Evolutionary conservation across 2,888 invertebrate genomes (phyloP), one percentile per base, ranked within the genome.

Genomic region (Elegia similella): DNA sequence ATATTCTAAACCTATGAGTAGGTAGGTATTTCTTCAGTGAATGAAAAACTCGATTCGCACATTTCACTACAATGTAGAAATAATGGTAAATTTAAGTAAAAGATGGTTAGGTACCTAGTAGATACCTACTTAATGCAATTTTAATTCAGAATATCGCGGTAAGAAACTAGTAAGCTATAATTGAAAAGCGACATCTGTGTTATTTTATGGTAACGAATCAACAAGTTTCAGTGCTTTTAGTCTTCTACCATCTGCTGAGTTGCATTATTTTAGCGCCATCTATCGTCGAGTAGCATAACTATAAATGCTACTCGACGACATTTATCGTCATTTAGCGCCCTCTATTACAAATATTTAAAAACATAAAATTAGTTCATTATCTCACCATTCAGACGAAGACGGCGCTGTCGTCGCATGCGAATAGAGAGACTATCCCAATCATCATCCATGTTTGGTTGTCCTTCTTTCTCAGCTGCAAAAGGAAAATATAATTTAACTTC

Each of bases 371-470:
- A 78, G 66, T 82, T 63, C 54, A 5, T 46, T 34, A 62, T 69
- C 82, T 84, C 78, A 91, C 91, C 91, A 66, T 67, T 77, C 8
- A 80, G 83, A 12, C 89, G 84, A 42, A 86, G 88, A 58, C 93
- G 92, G 66, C 94, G 92, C 80, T 94, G 92, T 64, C 94, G 93
- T 75, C 95, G 93, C 81, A 95, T 94, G 72, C 96, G 92, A 60
- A 95, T 95, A 29, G 96, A 96, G 56, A 96, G 92, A 71, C 95
- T 95, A 76, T 96, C 96, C 94, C 96, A 96, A 73, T 96, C 95
- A 65, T 95, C 95, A 71, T 95, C 95, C 84, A 94, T 92, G 61
- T 89, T 92, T 46, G 93, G 93, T 73, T 94, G 93, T 2, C 94
- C 95, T 72, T 94, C 92, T 66, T 81, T 84, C 69, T 92, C 92